Evolutionary conservation across 2,113 vertebrate species (phyloP), one percentile per base, ranked within the genome.

Genomic region (Etia nguti): DNA sequence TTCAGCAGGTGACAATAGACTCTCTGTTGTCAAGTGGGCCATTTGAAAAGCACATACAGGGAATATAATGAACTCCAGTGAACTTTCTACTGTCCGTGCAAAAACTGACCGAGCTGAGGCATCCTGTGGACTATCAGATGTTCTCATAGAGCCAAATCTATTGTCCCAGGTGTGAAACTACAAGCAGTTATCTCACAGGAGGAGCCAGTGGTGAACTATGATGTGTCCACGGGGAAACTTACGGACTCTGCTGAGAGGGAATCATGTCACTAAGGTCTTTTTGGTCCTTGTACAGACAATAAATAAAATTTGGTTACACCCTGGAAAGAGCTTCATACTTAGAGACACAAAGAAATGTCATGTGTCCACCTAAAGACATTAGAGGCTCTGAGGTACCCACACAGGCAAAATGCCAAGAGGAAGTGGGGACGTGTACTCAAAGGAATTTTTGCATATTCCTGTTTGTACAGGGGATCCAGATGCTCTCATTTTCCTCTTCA

Each of bases 321-420:
- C 13, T 50, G 48, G 15, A 46, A 43, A 46, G 5, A 46, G 43
- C 12, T 8, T 18, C 48, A 15, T 16, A 16, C 15, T 48, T 4
- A 46, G 11, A 46, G 43, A 48, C 43, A 48, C 6, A 48, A 48
- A 15, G 11, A 48, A 48, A 7, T 50, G 15, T 2, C 8, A 43
- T 0, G 68, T 46, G 18, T 43, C 38, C 36, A 46, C 68, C 13
- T 73, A 1, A 73, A 46, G 22, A 26, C 43, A 75, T 50, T 48
- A 29, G 38, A 20, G 24, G 0, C 43, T 75, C 24, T 0, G 10
- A 8, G 43, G 24, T 2, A 11, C 10, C 70, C 70, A 48, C 70
- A 20, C 41, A 48, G 24, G 26, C 24, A 20, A 75, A 75, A 46
- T 0, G 41, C 22, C 36, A 46, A 75, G 43, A 8, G 24, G 43